Conservation (phyloP, 2,797 vertebrate genomes). For the Sebastes ruberrimus region DNA sequence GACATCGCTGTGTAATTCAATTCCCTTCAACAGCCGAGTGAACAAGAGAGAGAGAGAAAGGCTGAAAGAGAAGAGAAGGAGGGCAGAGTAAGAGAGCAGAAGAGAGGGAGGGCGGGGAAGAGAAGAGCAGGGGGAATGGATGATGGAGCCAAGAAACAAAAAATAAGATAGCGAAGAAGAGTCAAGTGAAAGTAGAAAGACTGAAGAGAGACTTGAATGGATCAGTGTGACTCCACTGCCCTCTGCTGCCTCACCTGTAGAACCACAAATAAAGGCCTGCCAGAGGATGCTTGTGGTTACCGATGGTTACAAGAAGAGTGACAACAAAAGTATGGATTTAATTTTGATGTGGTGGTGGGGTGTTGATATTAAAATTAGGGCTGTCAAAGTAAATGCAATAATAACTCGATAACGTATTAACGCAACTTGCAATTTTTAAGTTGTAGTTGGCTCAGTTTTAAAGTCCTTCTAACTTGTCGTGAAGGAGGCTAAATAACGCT, state of each 20-base stretch:
- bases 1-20: constrained; percentile 44
- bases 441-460: no score
- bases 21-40: constrained; percentile 28
- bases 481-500: no score
- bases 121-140: neutral
- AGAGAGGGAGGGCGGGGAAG: neutral
- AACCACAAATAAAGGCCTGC: neutral
- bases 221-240: constrained; percentile 38
- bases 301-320: constrained; percentile 1
- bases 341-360: neutral
- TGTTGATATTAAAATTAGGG: neutral
- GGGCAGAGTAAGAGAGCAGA: neutral
- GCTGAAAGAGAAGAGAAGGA: neutral
- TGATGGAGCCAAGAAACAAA: neutral
- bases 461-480: no score
- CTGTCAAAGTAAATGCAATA: no score
- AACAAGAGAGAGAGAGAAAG: constrained; percentile 9
- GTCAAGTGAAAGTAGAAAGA: neutral
- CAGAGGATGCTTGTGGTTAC: neutral
- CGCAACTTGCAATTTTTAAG: no score
- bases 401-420: no score
- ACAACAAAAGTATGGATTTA: neutral
- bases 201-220: neutral
- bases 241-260: constrained; percentile 53
- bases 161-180: neutral